phyloP scores from a whole-genome alignment of 2,113 vertebrate genomes.

The Eudyptes chrysolophus region DNA sequence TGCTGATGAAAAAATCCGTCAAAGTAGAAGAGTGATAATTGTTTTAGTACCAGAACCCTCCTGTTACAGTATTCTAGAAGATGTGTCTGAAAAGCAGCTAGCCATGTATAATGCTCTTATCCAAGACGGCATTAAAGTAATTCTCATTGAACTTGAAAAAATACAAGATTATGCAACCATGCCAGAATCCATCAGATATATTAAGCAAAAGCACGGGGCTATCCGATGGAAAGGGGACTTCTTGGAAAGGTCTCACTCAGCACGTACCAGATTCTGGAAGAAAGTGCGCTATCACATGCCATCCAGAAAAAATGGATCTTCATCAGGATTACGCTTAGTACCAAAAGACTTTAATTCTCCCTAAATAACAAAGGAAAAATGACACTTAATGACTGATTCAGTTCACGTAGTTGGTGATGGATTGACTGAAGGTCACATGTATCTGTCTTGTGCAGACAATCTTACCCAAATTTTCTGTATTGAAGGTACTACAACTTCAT shows the following conservation, averaged over 20 bases:
- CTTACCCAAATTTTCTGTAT: neutral
- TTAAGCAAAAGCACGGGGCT: slow-evolving; percentile 84
- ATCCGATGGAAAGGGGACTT: slow-evolving; percentile 81
- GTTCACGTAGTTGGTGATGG: neutral
- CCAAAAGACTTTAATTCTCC: neutral
- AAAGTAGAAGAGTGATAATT: slow-evolving; percentile 87
- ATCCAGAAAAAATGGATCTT: neutral
- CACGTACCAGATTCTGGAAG: slow-evolving; percentile 88
- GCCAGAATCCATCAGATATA: slow-evolving; percentile 87
- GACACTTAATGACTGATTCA: neutral
- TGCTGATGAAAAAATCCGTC: slow-evolving; percentile 75
- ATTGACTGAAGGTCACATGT: neutral
- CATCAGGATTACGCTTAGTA: neutral
- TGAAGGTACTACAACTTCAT: neutral
- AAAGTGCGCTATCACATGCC: slow-evolving; percentile 90
- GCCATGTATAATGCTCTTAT: slow-evolving; percentile 84
- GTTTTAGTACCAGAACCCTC: slow-evolving; percentile 74
- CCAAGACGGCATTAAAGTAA: slow-evolving; percentile 81
- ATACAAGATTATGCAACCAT: slow-evolving; percentile 80
- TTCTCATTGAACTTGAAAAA: slow-evolving; percentile 90
- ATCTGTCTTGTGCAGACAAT: neutral
- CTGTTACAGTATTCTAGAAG: slow-evolving; percentile 37
- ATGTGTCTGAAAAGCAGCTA: slow-evolving; percentile 80
- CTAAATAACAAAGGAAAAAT: neutral
- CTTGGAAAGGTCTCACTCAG: slow-evolving; percentile 46